Evolutionary conservation across 2,113 vertebrate genomes (phyloP).

Genomic region (Oplegnathus fasciatus): DNA sequence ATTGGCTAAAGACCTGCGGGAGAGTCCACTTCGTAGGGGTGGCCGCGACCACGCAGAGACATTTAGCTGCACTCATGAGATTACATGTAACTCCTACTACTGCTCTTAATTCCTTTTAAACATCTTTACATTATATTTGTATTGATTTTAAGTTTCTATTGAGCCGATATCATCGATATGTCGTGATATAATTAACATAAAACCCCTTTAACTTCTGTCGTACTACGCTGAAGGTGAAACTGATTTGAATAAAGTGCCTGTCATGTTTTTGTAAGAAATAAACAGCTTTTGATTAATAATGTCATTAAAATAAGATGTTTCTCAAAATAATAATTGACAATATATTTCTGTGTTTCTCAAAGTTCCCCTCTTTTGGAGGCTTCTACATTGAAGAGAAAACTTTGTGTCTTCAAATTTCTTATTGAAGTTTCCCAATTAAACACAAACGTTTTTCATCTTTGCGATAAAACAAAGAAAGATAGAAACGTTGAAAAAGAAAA

Average conservation of each 20-base stretch:
- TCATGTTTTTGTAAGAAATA: not conserved
- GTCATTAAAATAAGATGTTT: not conserved
- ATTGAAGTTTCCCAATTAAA: not conserved
- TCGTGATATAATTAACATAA: not conserved
- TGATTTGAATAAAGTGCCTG: not conserved
- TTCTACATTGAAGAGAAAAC: not conserved
- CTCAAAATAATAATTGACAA: not conserved
- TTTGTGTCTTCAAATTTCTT: not conserved
- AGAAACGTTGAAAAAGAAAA: no score
- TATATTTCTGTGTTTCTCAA: not conserved
- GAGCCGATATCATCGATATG: not conserved
- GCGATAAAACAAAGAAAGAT: not conserved
- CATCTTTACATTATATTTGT: rapidly evolving
- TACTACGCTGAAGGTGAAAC: not conserved
- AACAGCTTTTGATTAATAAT: not conserved
- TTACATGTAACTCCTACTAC: not conserved
- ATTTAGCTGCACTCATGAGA: not conserved
- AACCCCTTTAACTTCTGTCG: not conserved
- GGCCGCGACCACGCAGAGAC: rapidly evolving
- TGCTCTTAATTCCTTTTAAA: not conserved
- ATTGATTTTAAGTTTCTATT: not conserved
- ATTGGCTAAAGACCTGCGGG: slow-evolving; percentile 53
- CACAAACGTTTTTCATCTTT: not conserved
- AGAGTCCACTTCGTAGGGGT: slow-evolving; percentile 47
- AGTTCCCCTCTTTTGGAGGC: not conserved